These are phyloP conservation scores for Colletes collaris DNA, from an alignment of 2,888 invertebrate genomes.

Conservation along the genomic window DNA sequence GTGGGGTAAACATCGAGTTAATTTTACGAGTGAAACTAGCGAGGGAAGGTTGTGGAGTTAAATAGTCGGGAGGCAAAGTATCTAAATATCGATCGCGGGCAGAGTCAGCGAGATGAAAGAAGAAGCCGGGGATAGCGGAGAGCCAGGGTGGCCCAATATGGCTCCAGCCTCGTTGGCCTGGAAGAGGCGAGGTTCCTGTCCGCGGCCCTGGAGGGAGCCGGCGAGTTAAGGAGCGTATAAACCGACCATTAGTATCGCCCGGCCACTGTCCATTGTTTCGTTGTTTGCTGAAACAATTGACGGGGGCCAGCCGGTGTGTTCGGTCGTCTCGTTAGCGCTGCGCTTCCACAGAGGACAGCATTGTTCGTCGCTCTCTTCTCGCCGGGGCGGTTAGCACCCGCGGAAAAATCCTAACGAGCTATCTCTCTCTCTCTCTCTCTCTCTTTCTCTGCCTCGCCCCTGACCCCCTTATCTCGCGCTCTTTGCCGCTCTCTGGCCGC, in stretches of 20 bases:
- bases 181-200: slow-evolving; percentile 36
- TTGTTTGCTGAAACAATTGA: slow-evolving; percentile 81
- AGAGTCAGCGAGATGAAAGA: background rate
- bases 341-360: slow-evolving; percentile 75
- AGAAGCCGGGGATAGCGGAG: slow-evolving; percentile 21
- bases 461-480: background rate
- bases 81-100: no score
- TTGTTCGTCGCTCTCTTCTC: slow-evolving; percentile 73
- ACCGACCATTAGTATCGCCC: slow-evolving; percentile 79
- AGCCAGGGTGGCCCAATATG: slow-evolving; percentile 62
- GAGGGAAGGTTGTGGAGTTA: no score
- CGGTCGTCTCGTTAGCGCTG: slow-evolving; percentile 80
- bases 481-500: background rate
- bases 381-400: slow-evolving; percentile 78
- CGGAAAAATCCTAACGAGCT: slow-evolving; percentile 83
- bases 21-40: no score
- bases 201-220: slow-evolving; percentile 50
- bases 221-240: slow-evolving; percentile 78
- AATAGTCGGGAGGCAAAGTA: no score
- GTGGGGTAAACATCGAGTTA: no score
- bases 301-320: slow-evolving; percentile 80
- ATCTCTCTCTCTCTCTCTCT: slow-evolving; percentile 28
- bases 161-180: slow-evolving; percentile 44
- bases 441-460: background rate
- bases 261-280: slow-evolving; percentile 83